Evolutionary conservation across 2,113 vertebrate species (phyloP).

Genomic region (Anseranas semipalmata): DNA sequence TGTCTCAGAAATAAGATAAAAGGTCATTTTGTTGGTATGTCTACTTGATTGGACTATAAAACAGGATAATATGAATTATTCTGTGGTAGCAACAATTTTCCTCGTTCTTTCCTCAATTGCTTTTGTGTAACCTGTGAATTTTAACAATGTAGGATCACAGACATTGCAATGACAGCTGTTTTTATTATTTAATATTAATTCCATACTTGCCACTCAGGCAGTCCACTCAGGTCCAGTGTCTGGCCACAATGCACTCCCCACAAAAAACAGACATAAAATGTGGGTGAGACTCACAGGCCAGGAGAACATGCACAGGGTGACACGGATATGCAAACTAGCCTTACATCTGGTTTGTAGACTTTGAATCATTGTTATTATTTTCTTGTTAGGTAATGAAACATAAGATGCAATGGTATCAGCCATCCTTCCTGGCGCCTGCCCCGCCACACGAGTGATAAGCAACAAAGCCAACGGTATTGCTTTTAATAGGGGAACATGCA

Average conservation of each 20-base stretch:
- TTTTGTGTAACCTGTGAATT: neutral
- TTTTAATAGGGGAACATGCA: neutral
- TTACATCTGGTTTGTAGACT: neutral
- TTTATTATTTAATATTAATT: neutral
- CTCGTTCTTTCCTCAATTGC: neutral
- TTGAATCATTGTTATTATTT: neutral
- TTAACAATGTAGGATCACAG: accelerated
- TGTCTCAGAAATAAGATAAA: neutral
- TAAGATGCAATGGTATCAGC: neutral
- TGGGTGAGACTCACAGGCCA: neutral
- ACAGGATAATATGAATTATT: neutral
- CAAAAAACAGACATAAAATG: neutral
- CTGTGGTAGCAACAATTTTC: neutral
- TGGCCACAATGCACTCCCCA: neutral
- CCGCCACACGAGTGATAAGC: neutral
- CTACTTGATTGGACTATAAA: neutral
- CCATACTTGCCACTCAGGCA: neutral
- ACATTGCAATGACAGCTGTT: accelerated
- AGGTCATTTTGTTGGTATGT: neutral
- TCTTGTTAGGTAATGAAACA: neutral
- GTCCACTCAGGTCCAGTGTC: neutral
- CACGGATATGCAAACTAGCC: neutral
- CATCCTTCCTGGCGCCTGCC: neutral
- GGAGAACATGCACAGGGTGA: neutral
- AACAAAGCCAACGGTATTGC: neutral